Base-by-base conservation (phyloP, 2,888 invertebrate genomes). In the Nemurella pictetii region DNA sequence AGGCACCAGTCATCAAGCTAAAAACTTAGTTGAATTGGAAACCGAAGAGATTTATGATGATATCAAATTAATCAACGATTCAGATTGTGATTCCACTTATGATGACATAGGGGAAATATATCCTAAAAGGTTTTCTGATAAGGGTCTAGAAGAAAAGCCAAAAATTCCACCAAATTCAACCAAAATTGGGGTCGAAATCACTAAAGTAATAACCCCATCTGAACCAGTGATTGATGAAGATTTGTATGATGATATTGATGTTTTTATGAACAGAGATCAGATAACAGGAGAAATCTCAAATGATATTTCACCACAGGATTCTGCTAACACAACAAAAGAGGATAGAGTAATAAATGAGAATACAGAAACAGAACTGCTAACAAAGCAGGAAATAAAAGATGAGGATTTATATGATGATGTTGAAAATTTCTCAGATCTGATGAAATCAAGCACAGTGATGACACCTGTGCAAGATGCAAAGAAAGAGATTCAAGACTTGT, bases 381-480 rank as follows among this genome's bases (percentile, higher is more conserved):
- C 25, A n/a, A 12, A 27, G 9, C 27, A 83, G 25, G 27, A 27
- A n/a, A 35, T 32, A n/a, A 83, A 85, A 25, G 36, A 36, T 3
- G 74, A 81, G 35, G 84, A 78, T 27, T 78, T 85, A n/a, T 85
- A 85, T 75, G 85, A 85, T 73, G 85, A 85, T 83, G 84, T 85
- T 32, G 85, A 80, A 83, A 55, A 75, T 55, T 12, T 20, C 20
- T 55, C 55, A 55, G 55, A 55, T 20, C 9, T 1, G 20, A 20
- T 3, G 9, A 7, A 2, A 12, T 55, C 20, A 55, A 55, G n/a
- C n/a, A n/a, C n/a, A n/a, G 3, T 3, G 12, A 55, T 55, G 12
- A 55, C 1, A 7, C 55, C n/a, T 20, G 15, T 55, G 15, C 9
- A 55, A 12, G 55, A 15, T 3, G 55, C 9, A 20, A 20, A 7